Conservation (phyloP, 2,888 invertebrate species). For the Drosophila fungiperda region DNA sequence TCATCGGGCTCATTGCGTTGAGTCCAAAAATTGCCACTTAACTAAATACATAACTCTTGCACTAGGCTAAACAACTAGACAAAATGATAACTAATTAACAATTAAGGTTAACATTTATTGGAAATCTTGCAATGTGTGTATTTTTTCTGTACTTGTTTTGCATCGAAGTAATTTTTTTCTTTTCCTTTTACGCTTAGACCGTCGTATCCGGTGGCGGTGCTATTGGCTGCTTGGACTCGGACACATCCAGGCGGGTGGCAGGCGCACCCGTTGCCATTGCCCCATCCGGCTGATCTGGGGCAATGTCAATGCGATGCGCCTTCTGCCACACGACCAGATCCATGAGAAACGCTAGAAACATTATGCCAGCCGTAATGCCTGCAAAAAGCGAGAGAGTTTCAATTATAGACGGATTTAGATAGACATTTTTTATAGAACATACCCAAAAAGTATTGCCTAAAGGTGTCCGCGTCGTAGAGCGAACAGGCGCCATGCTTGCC, state of each 20-base stretch:
- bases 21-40: conserved; percentile 67
- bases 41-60: conserved; percentile 80
- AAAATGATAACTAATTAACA: conserved; percentile 81
- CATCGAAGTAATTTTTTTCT: conserved; percentile 32
- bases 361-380: conserved; percentile 94
- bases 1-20: conserved; percentile 22
- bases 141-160: conserved; percentile 23
- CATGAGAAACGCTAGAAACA: conserved; percentile 94
- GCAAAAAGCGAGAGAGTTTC: conserved; percentile 44
- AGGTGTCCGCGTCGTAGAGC: conserved; percentile 93
- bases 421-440: conserved; percentile 54
- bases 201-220: conserved; percentile 81
- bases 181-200: conserved; percentile 64
- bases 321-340: conserved; percentile 96
- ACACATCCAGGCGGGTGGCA: conserved; percentile 59
- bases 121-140: conserved; percentile 66
- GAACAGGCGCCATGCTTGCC: conserved; percentile 93
- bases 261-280: conserved; percentile 26
- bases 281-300: conserved; percentile 85
- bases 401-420: not conserved
- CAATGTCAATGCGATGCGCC: conserved; percentile 92
- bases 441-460: conserved; percentile 95
- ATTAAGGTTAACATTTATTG: conserved; percentile 80
- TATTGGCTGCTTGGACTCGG: conserved; percentile 81
- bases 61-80: conserved; percentile 78